Percentiles rank a stretch among this genome's conserved stretches.
phyloP scores from a whole-genome alignment of 2,888 invertebrate genomes.

The Tineola bisselliella region DNA sequence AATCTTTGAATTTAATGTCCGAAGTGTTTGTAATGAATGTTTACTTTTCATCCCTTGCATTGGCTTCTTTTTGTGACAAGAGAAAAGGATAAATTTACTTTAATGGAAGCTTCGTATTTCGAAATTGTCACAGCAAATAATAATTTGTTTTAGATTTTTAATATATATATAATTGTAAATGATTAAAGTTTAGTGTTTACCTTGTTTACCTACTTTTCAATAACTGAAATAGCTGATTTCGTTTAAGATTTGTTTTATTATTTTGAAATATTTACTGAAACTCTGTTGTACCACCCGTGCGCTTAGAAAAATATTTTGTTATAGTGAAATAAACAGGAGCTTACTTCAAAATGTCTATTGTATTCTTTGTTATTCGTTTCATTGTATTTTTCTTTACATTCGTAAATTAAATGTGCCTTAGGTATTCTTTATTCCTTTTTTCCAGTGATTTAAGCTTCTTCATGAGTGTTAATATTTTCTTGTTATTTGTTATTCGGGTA shows the following conservation, averaged over 20 bases:
- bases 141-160: too few species aligned
- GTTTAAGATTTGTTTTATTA: too few species aligned
- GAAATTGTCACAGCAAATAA: not conserved
- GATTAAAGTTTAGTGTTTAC: too few species aligned
- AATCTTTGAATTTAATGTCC: slow-evolving; percentile 7
- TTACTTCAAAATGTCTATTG: slow-evolving; percentile 3
- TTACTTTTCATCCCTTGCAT: slow-evolving; percentile 8
- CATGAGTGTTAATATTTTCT: not conserved
- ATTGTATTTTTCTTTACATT: not conserved
- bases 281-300: too few species aligned
- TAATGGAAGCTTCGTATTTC: not conserved
- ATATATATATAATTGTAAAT: too few species aligned
- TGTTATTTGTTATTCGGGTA: not conserved
- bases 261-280: too few species aligned
- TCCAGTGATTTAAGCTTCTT: not conserved
- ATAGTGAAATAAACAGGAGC: not conserved
- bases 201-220: too few species aligned
- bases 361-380: not conserved
- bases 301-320: too few species aligned
- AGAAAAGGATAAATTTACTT: slow-evolving; percentile 8
- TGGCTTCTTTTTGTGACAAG: slow-evolving; percentile 1
- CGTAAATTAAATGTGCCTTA: not conserved
- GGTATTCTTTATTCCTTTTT: not conserved
- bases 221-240: too few species aligned
- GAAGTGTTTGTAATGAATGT: slow-evolving; percentile 8